Evolutionary conservation across 2,113 vertebrate genomes (phyloP).

Genomic region (Corythornis vintsioides): DNA sequence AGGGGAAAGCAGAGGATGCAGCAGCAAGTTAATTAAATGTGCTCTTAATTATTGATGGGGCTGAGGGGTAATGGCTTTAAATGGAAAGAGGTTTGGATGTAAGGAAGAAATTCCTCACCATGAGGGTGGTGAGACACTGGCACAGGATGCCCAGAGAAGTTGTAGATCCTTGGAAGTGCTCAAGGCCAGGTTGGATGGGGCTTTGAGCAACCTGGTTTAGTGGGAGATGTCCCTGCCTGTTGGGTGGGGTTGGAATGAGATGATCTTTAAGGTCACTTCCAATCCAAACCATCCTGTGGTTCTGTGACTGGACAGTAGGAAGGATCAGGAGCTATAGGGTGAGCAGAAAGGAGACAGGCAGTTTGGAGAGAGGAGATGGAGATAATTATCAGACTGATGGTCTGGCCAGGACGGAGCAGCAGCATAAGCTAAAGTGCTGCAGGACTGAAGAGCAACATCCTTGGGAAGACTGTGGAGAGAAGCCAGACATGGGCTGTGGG

Average conservation of each 20-base stretch:
- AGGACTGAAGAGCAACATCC: not conserved
- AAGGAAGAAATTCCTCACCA: not conserved
- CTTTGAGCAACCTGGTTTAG: not conserved
- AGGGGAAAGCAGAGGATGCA: not conserved
- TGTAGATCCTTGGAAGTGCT: too few species aligned
- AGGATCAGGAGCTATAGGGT: not conserved
- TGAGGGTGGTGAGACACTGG: not conserved
- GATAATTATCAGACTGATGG: accelerated
- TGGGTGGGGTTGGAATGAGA: not conserved
- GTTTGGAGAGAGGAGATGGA: not conserved
- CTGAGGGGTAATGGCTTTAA: not conserved
- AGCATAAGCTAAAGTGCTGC: not conserved
- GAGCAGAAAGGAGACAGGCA: not conserved
- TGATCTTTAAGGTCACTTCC: not conserved
- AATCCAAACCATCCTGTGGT: not conserved
- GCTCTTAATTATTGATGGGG: not conserved
- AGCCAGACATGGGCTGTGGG: accelerated
- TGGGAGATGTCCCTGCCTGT: not conserved
- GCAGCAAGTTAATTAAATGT: not conserved
- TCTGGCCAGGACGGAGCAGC: not conserved
- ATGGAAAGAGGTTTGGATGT: not conserved
- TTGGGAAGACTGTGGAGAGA: not conserved
- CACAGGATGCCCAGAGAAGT: not conserved
- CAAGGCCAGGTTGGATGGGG: not conserved
- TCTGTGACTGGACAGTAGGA: not conserved